These are phyloP conservation scores for Pholis gunnellus DNA, from an alignment of 2,113 vertebrate genomes.

Conservation along the genomic window DNA sequence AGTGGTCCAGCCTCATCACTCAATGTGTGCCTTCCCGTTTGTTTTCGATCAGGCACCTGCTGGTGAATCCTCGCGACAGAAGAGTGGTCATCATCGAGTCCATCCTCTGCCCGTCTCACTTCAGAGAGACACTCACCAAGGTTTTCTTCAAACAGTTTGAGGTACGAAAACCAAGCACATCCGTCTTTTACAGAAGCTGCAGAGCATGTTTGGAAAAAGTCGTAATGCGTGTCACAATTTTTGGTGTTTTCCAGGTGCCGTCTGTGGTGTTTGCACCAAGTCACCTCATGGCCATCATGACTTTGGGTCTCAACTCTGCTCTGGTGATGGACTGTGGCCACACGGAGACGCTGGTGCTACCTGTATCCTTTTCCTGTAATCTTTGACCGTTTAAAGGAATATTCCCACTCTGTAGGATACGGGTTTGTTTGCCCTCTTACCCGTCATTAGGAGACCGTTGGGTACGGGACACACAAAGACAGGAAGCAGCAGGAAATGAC, in stretches of 20 bases:
- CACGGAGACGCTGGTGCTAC: conserved; percentile 94
- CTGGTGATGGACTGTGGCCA: conserved; percentile 98
- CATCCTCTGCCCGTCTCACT: conserved; percentile 95
- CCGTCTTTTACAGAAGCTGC: background rate
- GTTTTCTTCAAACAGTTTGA: conserved; percentile 99
- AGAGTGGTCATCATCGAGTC: conserved; percentile 98
- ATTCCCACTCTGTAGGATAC: background rate
- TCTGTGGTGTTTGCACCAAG: conserved; percentile 97
- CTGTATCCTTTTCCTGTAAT: conserved; percentile 88
- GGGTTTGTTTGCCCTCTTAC: background rate
- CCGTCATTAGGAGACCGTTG: fast-evolving
- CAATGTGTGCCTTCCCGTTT: background rate
- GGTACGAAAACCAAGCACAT: conserved; percentile 75
- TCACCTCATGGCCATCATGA: conserved; percentile 96
- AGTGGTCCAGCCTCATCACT: too few species aligned
- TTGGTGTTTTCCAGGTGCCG: conserved; percentile 86
- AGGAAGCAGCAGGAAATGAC: background rate
- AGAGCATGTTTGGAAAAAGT: background rate
- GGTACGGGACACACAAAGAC: background rate
- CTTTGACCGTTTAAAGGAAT: background rate
- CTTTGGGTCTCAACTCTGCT: conserved; percentile 95
- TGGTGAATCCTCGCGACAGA: conserved; percentile 97
- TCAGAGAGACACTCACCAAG: conserved; percentile 95
- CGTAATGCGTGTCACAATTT: background rate
- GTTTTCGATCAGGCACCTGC: conserved; percentile 86